A percentile compares a stretch with the other conserved stretches of the same genome.
phyloP scores from a whole-genome alignment of 1,140 invertebrate species.

The Hylaeus volcanicus region DNA sequence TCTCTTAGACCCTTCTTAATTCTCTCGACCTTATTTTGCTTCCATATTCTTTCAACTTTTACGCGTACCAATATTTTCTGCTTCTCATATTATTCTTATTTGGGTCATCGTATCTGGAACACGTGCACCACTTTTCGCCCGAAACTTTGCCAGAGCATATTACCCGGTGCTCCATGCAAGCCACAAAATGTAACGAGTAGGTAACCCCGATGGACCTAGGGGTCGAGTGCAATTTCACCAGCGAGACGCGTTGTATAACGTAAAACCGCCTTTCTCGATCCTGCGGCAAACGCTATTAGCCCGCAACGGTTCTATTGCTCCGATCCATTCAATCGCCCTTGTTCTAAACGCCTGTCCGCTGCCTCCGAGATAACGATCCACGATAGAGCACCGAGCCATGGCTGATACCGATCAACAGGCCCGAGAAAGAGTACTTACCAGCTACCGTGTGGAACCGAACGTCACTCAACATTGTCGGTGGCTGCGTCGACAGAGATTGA shows the following conservation, averaged over 20 bases:
- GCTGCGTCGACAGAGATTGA: slow-evolving; percentile 54
- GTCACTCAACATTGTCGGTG: slow-evolving; percentile 49
- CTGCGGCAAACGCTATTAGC: slow-evolving; percentile 36
- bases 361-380: slow-evolving; percentile 55
- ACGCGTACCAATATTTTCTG: too few species aligned
- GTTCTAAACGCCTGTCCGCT: slow-evolving; percentile 31
- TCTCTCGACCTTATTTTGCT: too few species aligned
- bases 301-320: slow-evolving; percentile 28
- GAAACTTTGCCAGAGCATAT: too few species aligned
- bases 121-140: too few species aligned
- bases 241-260: slow-evolving; percentile 18
- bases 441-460: slow-evolving; percentile 53
- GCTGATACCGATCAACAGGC: slow-evolving; percentile 54
- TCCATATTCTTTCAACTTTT: too few species aligned
- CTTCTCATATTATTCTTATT: too few species aligned
- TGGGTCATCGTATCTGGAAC: too few species aligned
- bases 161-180: background rate
- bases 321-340: slow-evolving; percentile 40
- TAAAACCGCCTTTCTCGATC: slow-evolving; percentile 6
- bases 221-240: background rate
- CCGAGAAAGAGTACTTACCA: slow-evolving; percentile 53
- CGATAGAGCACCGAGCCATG: slow-evolving; percentile 29
- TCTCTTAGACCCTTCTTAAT: too few species aligned
- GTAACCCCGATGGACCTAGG: background rate
- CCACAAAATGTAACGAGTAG: background rate